These are phyloP conservation scores for Eurois occulta DNA, from an alignment of 2,888 invertebrate species.

Conservation along the genomic window DNA sequence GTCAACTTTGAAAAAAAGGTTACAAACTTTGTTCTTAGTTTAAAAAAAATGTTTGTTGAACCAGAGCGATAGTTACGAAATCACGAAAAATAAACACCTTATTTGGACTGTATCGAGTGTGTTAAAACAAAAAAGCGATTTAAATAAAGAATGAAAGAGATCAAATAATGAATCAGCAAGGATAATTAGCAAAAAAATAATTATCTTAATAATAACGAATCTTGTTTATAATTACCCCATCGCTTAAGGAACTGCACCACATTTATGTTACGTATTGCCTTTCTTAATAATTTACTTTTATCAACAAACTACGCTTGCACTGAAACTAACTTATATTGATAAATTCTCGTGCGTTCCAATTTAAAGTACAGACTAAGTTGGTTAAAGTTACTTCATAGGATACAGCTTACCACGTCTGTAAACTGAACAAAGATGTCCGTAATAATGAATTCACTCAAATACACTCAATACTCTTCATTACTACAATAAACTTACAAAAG, in stretches of 20 bases:
- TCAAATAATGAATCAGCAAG: no score
- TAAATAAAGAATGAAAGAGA: no score
- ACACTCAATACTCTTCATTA: constrained; percentile 27
- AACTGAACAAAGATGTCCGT: constrained; percentile 19
- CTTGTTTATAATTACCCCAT: no score
- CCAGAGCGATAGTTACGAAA: no score
- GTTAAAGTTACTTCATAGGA: background rate
- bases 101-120: no score
- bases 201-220: background rate
- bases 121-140: no score
- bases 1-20: no score
- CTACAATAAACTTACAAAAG: constrained; percentile 20
- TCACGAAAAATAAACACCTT: no score
- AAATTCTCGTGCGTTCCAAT: constrained; percentile 20
- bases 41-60: no score
- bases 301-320: background rate
- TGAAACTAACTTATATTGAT: constrained; percentile 1
- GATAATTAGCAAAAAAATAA: no score
- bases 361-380: constrained; percentile 4
- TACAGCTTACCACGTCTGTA: background rate
- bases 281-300: background rate
- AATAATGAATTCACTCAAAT: constrained; percentile 32
- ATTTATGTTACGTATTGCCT: background rate
- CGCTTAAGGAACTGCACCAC: background rate
- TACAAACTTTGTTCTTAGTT: no score